A percentile compares a stretch with the other conserved stretches of the same genome.
Evolutionary conservation across 1,140 invertebrate genomes (phyloP).

Genomic region (Megalopta genalis): DNA sequence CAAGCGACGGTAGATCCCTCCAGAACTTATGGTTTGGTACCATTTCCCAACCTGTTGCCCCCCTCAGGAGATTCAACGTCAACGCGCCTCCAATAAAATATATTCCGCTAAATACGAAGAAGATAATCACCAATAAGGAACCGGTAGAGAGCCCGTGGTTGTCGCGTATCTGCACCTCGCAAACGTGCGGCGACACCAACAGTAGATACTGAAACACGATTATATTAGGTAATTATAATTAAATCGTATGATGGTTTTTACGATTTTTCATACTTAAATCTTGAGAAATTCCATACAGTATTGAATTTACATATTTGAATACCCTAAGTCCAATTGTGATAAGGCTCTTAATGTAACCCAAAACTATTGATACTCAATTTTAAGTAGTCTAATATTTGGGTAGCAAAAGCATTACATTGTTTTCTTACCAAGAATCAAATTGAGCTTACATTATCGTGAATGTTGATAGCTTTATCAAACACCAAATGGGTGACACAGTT

Average conservation of each 20-base stretch:
- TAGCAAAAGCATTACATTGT: not conserved
- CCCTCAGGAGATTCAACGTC: slow-evolving; percentile 68
- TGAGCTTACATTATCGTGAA: slow-evolving; percentile 30
- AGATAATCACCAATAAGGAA: slow-evolving; percentile 68
- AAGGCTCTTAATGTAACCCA: too few species aligned
- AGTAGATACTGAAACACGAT: slow-evolving; percentile 50
- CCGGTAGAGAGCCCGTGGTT: slow-evolving; percentile 66
- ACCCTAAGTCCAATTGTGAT: too few species aligned
- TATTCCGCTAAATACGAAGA: slow-evolving; percentile 63
- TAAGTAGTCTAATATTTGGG: too few species aligned
- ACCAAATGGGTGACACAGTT: not conserved
- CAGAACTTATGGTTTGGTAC: slow-evolving; percentile 78
- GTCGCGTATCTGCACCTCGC: slow-evolving; percentile 20
- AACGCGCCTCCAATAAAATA: slow-evolving; percentile 74
- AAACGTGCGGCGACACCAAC: slow-evolving; percentile 46
- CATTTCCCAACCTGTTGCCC: slow-evolving; percentile 77
- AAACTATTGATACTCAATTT: too few species aligned
- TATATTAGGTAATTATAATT: not conserved
- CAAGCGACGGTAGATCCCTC: slow-evolving; percentile 71
- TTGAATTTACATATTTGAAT: too few species aligned
- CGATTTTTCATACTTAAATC: too few species aligned
- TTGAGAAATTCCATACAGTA: too few species aligned
- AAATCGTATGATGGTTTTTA: too few species aligned
- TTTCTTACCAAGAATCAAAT: not conserved
- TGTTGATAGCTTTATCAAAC: not conserved